Evolutionary conservation across 2,888 invertebrate genomes (phyloP), one percentile per base, ranked within the genome.

Genomic region (Prosopocoilus inquinatus): DNA sequence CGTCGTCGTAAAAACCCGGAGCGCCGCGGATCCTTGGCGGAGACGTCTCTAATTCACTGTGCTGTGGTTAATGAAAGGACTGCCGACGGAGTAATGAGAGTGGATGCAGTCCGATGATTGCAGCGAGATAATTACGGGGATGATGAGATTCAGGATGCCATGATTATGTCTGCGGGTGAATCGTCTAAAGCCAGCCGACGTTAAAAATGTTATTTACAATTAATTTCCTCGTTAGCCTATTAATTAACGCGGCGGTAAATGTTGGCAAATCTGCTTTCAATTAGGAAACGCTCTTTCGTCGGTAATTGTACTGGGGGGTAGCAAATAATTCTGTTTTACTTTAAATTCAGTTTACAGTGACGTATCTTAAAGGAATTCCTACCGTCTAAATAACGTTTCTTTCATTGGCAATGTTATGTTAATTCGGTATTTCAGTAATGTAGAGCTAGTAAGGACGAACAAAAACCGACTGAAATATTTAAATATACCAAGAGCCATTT

Each of bases 91-190:
- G 15, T 46, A 55, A 55, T 46, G 55, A 47, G 55, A 55, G 50
- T 46, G 58, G 58, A 61, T 55, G 60, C 60, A 62, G 64, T 66
- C 64, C 60, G 61, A 59, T 65, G 63, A 66, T 65, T 66, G 63
- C 64, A 56, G 58, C 47, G 50, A 41, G 62, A 64, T 65, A 67
- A 67, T 67, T 67, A 65, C 62, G 39, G 60, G 53, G 58, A 57
- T 64, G 66, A 66, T 64, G 66, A 64, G 64, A 61, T 63, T 58
- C 62, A 51, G 64, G 62, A 59, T 61, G 62, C 61, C 59, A 58
- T 62, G 63, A 65, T 63, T 63, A 64, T 64, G 61, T 62, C 63
- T 59, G 60, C 60, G 59, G 63, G 63, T 50, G 47, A 46, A 1
- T 41, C 16, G 41, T 41, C 41, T 41, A 41, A 41, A 41, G 13